phyloP scores from a whole-genome alignment of 2,888 invertebrate genomes.

The Glaucopsyche alexis region DNA sequence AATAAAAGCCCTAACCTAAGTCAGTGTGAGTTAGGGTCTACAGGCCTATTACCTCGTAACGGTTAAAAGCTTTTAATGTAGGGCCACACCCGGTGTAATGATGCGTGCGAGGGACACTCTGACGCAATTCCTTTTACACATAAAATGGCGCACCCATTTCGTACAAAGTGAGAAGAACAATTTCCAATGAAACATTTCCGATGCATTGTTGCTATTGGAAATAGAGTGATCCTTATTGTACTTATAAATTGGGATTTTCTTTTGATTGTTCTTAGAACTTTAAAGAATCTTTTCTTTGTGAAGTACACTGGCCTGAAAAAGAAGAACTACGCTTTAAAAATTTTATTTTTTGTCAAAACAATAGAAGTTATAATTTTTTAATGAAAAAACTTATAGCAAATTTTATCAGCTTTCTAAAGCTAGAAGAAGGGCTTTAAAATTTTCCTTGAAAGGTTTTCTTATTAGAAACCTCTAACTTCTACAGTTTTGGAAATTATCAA shows the following conservation, averaged over 20 bases:
- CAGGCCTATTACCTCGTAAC: conserved; percentile 14
- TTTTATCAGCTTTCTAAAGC: no score
- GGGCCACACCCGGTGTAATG: conserved; percentile 33
- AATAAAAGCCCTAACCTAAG: conserved; percentile 11
- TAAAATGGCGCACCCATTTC: conserved; percentile 18
- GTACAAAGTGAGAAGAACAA: conserved; percentile 14
- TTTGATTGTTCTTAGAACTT: not conserved
- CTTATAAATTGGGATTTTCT: not conserved
- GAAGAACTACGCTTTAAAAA: no score
- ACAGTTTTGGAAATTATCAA: no score
- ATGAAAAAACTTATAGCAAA: no score
- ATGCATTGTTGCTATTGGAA: not conserved
- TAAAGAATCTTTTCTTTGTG: not conserved
- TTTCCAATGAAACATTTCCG: conserved; percentile 18
- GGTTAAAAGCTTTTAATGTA: conserved; percentile 32
- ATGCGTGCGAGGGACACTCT: conserved; percentile 34
- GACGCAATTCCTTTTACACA: conserved; percentile 30
- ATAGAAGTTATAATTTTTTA: no score
- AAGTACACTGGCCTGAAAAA: no score
- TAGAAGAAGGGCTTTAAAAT: no score
- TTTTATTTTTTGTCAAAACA: no score
- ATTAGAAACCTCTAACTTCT: no score
- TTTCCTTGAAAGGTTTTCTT: no score
- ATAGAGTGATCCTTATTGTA: not conserved
- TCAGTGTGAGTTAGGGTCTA: conserved; percentile 15